Percentiles rank a stretch among this genome's conserved stretches.
phyloP scores from a whole-genome alignment of 2,113 vertebrate species.

The Sciurus niger region DNA sequence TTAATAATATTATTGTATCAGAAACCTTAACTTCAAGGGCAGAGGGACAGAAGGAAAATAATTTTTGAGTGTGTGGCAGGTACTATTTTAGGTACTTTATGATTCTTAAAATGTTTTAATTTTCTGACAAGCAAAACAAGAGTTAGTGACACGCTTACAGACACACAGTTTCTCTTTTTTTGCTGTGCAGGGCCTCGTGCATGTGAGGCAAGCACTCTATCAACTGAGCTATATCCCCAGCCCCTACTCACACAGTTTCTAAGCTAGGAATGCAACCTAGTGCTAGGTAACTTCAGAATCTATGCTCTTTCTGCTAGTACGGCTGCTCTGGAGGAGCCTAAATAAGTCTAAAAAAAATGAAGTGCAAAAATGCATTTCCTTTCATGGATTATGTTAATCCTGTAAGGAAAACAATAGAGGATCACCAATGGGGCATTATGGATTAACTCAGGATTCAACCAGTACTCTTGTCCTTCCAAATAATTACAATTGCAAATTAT shows the following conservation, averaged over 20 bases:
- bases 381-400: conserved; percentile 5
- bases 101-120: not conserved
- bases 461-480: not conserved
- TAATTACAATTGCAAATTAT: not conserved
- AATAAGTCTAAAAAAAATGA: conserved; percentile 19
- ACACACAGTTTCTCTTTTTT: not conserved
- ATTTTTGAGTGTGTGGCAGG: not conserved
- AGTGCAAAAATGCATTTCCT: not conserved
- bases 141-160: not conserved
- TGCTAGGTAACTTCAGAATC: not conserved
- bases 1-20: not conserved
- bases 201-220: too few relatives aligned
- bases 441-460: not conserved
- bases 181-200: too few relatives aligned
- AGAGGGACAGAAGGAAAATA: not conserved
- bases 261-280: not conserved
- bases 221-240: too few relatives aligned
- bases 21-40: not conserved
- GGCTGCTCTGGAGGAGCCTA: not conserved
- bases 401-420: not conserved
- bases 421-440: not conserved
- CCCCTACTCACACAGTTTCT: not conserved
- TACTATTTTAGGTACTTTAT: not conserved
- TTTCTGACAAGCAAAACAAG: not conserved
- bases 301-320: not conserved